phyloP scores from a whole-genome alignment of 2,113 vertebrate genomes.

The Forbesichthys agassizii region DNA sequence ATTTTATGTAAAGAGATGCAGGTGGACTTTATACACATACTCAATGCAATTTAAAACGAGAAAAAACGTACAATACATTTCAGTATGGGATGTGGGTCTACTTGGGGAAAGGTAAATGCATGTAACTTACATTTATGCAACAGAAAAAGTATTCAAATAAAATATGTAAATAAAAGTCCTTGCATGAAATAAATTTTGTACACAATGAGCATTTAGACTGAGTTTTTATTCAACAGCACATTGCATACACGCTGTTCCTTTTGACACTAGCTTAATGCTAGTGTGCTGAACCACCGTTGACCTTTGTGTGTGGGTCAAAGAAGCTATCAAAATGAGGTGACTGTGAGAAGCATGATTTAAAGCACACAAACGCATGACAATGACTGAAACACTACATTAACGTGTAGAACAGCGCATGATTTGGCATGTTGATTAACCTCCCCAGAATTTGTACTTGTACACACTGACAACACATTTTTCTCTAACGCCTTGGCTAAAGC shows the following conservation, averaged over 20 bases:
- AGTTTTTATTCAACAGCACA: slow-evolving; percentile 74
- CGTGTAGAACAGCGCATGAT: slow-evolving; percentile 62
- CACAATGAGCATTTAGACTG: slow-evolving; percentile 77
- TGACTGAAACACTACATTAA: slow-evolving; percentile 58
- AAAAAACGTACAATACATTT: slow-evolving; percentile 55
- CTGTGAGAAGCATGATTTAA: slow-evolving; percentile 66
- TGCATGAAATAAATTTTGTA: slow-evolving; percentile 99
- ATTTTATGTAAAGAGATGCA: slow-evolving; percentile 69
- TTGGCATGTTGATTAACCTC: slow-evolving; percentile 70
- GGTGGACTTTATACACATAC: slow-evolving; percentile 71
- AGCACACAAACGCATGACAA: slow-evolving; percentile 65
- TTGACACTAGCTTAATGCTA: slow-evolving; percentile 42
- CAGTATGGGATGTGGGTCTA: slow-evolving; percentile 80
- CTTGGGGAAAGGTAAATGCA: slow-evolving; percentile 92
- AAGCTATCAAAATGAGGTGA: slow-evolving; percentile 31
- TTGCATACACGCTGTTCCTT: slow-evolving; percentile 65
- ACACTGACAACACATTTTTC: slow-evolving; percentile 51
- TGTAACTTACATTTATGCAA: slow-evolving; percentile 97
- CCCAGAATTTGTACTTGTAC: slow-evolving; percentile 48
- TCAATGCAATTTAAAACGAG: slow-evolving; percentile 76
- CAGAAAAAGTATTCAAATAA: slow-evolving; percentile 74
- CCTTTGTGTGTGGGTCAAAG: slow-evolving; percentile 39
- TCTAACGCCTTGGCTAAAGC: slow-evolving; percentile 67
- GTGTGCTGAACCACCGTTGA: slow-evolving; percentile 35
- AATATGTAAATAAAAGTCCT: slow-evolving; percentile 82